These are phyloP conservation scores for Euphydryas editha DNA, from an alignment of 2,888 invertebrate species.

Conservation along the genomic window DNA sequence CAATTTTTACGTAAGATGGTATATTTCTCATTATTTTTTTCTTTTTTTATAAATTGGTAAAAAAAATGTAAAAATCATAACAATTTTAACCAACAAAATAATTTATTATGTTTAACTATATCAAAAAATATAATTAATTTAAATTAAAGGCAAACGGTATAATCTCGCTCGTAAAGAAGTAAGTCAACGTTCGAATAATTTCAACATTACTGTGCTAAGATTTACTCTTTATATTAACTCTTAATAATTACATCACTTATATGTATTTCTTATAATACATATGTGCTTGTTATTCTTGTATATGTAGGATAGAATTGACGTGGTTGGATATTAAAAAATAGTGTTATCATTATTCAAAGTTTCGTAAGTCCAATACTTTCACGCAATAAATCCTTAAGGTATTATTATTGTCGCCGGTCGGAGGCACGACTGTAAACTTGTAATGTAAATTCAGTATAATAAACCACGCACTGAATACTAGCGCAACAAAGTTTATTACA, in stretches of 20 bases:
- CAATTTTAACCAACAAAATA: too few relatives aligned
- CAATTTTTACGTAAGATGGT: too few relatives aligned
- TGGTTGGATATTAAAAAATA: neutral
- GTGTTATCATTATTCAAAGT: conserved; percentile 14
- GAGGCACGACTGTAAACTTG: conserved; percentile 33
- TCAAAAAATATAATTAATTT: too few relatives aligned
- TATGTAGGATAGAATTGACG: neutral
- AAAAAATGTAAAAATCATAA: too few relatives aligned
- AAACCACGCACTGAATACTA: conserved; percentile 38
- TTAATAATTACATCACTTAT: too few relatives aligned
- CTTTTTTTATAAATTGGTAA: too few relatives aligned
- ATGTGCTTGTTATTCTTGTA: neutral
- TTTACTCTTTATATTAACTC: too few relatives aligned
- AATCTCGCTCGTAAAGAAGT: conserved; percentile 1
- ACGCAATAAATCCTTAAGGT: conserved; percentile 36
- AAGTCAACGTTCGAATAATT: conserved; percentile 1
- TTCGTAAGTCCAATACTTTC: conserved; percentile 27
- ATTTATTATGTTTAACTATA: too few relatives aligned
- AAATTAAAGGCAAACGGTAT: too few relatives aligned
- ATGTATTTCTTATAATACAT: too few relatives aligned
- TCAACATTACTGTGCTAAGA: conserved; percentile 1
- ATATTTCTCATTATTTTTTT: too few relatives aligned
- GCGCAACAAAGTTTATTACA: conserved; percentile 30
- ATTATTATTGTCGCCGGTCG: conserved; percentile 36
- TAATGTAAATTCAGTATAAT: conserved; percentile 38